Percentiles rank a stretch among this genome's conserved stretches.
Conservation (phyloP, 2,888 invertebrate species). For the Acheta domesticus region DNA sequence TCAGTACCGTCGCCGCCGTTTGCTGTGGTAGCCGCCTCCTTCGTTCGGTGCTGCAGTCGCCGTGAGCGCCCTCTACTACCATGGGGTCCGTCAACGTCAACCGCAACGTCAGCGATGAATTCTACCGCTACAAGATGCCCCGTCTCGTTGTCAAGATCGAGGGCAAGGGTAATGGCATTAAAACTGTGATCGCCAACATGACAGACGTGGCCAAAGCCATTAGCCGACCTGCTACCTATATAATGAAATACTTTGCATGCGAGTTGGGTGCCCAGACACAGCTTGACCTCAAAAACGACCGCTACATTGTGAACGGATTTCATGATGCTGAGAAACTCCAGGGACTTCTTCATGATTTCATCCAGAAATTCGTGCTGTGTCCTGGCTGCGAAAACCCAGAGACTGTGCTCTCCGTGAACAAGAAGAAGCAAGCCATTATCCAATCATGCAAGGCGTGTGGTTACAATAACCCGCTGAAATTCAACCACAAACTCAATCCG, state of each 20-base stretch:
- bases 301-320: slow-evolving; percentile 98
- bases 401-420: slow-evolving; percentile 85
- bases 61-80: slow-evolving; percentile 46
- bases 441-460: slow-evolving; percentile 99
- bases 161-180: slow-evolving; percentile 99
- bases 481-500: slow-evolving; percentile 95
- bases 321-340: slow-evolving; percentile 96
- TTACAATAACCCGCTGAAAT: slow-evolving; percentile 84
- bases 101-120: slow-evolving; percentile 94
- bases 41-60: slow-evolving; percentile 24
- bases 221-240: slow-evolving; percentile 94
- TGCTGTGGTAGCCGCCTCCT: slow-evolving; percentile 21
- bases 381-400: slow-evolving; percentile 98
- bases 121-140: slow-evolving; percentile 99
- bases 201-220: slow-evolving; percentile 97
- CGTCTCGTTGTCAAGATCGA: slow-evolving; percentile 97
- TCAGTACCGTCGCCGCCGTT: slow-evolving; percentile 29
- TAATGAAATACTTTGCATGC: slow-evolving; percentile 98
- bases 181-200: slow-evolving; percentile 99
- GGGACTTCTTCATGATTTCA: slow-evolving; percentile 93
- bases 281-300: slow-evolving; percentile 97
- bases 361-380: slow-evolving; percentile 85
- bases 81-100: slow-evolving; percentile 96
- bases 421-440: slow-evolving; percentile 85
- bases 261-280: slow-evolving; percentile 99